Evolutionary conservation across 2,888 invertebrate genomes (phyloP), one percentile per base, ranked within the genome.

Genomic region (Conomelus anceps): DNA sequence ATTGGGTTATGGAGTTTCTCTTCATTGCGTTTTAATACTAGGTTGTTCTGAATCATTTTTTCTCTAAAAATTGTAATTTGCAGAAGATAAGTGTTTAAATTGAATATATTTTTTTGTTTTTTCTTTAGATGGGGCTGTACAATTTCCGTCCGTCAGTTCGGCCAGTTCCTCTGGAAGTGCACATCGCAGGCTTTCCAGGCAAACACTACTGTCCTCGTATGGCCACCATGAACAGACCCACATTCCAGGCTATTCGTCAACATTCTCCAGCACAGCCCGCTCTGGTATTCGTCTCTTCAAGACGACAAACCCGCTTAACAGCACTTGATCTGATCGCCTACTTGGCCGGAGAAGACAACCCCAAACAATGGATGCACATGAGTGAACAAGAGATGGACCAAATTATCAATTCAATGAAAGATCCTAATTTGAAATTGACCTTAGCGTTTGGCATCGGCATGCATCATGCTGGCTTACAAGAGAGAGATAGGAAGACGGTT

Each of bases 221-320:
- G 99, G 97, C 99, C 90, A 97, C 99, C 0, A 99, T 99, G 99
- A 99, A 99, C 94, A 97, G 98, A 92, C 99, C 99, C 0, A 97
- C 98, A 0, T 99, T 97, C 94, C 98, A 98, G 93, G 98, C 99
- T 0, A 99, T 99, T 91, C 95, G 97, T 86, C 97, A 97, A 89
- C 98, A 99, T 93, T 98, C 99, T 0, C 98, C 98, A 0, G 94
- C 94, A 89, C 98, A 99, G 92, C 99, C 99, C 0, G 95, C 97
- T 0, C 95, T 99, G 63, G 96, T 99, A 1, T 95, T 95, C 91
- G 99, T 99, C 0, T 98, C 99, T 3, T 99, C 99, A 26, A 95
- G 99, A 86, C 95, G 99, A 90, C 99, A 99, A 94, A 99, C 99
- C 0, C 96, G 99, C 86, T 94, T 99, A 89, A 99, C 99, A 4